Conservation (phyloP, 2,888 invertebrate species). For the Nemoura dubitans region DNA sequence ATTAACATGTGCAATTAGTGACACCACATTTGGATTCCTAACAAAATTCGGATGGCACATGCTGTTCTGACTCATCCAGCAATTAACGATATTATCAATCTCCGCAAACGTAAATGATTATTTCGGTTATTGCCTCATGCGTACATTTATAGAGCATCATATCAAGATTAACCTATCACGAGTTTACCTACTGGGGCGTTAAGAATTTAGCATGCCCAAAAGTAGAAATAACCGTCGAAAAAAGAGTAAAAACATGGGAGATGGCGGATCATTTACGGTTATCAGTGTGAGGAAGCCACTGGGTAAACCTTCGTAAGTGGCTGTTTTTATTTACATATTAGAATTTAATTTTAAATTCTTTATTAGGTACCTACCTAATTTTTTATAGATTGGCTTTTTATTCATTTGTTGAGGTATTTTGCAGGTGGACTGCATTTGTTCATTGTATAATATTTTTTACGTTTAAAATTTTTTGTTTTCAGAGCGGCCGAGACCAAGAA, state of each 20-base stretch:
- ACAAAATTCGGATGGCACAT: neutral
- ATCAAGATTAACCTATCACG: neutral
- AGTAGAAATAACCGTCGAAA: neutral
- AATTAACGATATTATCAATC: neutral
- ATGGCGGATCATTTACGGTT: constrained; percentile 3
- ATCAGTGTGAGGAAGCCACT: constrained; percentile 21
- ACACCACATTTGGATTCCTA: too few species aligned
- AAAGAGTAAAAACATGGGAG: neutral
- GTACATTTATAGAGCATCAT: neutral
- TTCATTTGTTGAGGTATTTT: too few species aligned
- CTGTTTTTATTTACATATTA: neutral
- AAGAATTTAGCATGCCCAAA: constrained; percentile 7
- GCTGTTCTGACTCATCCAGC: neutral
- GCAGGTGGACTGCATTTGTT: too few species aligned
- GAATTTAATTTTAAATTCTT: neutral
- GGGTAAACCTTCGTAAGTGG: constrained; percentile 27
- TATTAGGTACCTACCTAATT: neutral
- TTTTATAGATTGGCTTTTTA: too few species aligned
- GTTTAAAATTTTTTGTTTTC: constrained; percentile 55
- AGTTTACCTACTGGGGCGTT: too few species aligned
- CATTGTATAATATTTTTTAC: too few species aligned
- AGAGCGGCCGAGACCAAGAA: constrained; percentile 87
- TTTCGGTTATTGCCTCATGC: neutral
- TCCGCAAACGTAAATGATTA: neutral
- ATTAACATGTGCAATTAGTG: neutral